These are phyloP conservation scores for Drosophila anceps DNA, from an alignment of 2,888 invertebrate species.

Conservation along the genomic window DNA sequence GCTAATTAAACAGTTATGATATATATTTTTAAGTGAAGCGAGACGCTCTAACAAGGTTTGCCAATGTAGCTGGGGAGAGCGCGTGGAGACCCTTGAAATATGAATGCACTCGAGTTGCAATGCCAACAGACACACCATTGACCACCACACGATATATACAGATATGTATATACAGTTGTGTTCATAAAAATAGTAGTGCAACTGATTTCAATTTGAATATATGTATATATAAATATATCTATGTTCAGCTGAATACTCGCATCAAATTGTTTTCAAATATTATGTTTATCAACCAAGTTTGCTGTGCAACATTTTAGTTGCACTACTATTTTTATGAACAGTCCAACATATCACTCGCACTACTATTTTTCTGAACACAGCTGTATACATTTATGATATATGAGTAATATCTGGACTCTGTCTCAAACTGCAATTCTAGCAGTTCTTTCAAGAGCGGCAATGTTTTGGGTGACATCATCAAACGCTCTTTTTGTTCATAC, in stretches of 20 bases:
- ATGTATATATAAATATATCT: too few relatives aligned
- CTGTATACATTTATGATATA: conserved; percentile 8
- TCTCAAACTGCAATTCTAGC: conserved; percentile 25
- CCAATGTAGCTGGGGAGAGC: neutral
- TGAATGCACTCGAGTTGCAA: conserved; percentile 60
- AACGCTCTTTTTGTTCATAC: neutral
- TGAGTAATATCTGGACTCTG: conserved; percentile 8
- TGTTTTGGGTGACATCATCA: conserved; percentile 57
- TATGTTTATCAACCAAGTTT: too few relatives aligned
- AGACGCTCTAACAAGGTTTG: conserved; percentile 12
- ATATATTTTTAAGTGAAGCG: conserved; percentile 30
- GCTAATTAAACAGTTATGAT: conserved; percentile 38
- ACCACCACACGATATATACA: neutral
- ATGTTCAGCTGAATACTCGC: too few relatives aligned
- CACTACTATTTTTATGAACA: too few relatives aligned
- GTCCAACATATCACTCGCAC: too few relatives aligned
- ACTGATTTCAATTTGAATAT: too few relatives aligned
- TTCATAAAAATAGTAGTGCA: too few relatives aligned
- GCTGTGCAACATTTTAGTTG: too few relatives aligned
- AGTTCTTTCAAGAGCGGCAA: conserved; percentile 34
- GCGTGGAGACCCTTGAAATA: conserved; percentile 39
- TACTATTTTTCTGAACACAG: too few relatives aligned
- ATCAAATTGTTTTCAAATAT: too few relatives aligned
- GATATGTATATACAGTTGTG: too few relatives aligned
- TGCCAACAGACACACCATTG: conserved; percentile 29